Conservation (phyloP, 2,797 vertebrate species). For the Tokudaia tokunoshimensis region DNA sequence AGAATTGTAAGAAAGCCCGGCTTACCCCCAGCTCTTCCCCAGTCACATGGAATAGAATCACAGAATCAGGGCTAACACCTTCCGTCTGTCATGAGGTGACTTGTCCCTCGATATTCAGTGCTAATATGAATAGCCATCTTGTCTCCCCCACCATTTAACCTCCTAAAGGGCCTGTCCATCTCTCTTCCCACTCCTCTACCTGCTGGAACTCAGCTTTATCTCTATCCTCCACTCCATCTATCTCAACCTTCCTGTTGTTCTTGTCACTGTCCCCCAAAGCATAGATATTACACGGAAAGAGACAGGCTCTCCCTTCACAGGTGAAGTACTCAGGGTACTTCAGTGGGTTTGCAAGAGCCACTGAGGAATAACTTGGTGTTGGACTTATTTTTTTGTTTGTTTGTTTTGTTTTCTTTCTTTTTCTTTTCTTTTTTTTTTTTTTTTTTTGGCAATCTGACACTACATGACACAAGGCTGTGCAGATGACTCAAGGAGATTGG, state of each 20-base stretch:
- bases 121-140: background rate
- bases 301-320: background rate
- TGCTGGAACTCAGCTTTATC: background rate
- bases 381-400: background rate
- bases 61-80: fast-evolving
- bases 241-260: background rate
- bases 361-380: background rate
- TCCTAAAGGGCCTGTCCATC: too few relatives aligned
- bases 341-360: background rate
- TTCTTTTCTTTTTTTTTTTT: too few relatives aligned
- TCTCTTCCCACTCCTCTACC: background rate
- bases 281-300: background rate
- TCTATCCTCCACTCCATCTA: too few relatives aligned
- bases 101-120: background rate
- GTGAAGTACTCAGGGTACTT: background rate
- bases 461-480: background rate
- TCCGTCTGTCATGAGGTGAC: background rate
- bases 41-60: background rate
- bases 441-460: background rate
- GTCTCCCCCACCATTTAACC: background rate
- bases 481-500: background rate
- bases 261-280: background rate
- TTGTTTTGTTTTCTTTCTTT: too few relatives aligned
- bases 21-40: background rate
- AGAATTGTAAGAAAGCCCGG: background rate